These are phyloP conservation scores for Danionella cerebrum DNA, from an alignment of 2,113 vertebrate genomes.

Conservation along the genomic window DNA sequence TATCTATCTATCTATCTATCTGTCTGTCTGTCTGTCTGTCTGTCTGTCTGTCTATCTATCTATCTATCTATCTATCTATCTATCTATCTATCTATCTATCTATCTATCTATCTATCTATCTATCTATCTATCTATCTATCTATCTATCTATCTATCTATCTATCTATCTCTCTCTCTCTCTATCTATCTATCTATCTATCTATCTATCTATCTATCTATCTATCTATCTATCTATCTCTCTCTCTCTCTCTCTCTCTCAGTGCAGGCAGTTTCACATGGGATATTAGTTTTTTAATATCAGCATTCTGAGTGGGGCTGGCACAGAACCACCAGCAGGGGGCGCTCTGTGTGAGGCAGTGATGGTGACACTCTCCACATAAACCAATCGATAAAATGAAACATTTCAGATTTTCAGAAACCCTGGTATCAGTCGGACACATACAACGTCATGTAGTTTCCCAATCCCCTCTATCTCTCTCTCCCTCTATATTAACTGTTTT, in stretches of 20 bases:
- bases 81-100: neutral
- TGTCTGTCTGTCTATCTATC: conserved; percentile 12
- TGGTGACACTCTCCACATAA: no score
- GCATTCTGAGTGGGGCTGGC: no score
- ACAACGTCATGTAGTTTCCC: no score
- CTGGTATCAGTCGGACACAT: no score
- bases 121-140: neutral
- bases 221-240: neutral
- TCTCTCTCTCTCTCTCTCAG: neutral
- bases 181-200: conserved; percentile 31
- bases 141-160: neutral
- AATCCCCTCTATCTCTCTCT: no score
- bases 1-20: conserved; percentile 14
- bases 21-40: neutral
- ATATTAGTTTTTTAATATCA: no score
- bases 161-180: neutral
- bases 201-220: conserved; percentile 28
- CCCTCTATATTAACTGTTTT: no score
- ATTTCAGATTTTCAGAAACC: no score
- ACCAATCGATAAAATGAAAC: no score
- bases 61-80: conserved; percentile 21
- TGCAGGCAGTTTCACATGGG: no score
- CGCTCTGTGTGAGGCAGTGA: no score
- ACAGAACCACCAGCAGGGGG: no score
- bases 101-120: neutral